phyloP scores from a whole-genome alignment of 2,113 vertebrate species.

The Gnathochromis pfefferi region DNA sequence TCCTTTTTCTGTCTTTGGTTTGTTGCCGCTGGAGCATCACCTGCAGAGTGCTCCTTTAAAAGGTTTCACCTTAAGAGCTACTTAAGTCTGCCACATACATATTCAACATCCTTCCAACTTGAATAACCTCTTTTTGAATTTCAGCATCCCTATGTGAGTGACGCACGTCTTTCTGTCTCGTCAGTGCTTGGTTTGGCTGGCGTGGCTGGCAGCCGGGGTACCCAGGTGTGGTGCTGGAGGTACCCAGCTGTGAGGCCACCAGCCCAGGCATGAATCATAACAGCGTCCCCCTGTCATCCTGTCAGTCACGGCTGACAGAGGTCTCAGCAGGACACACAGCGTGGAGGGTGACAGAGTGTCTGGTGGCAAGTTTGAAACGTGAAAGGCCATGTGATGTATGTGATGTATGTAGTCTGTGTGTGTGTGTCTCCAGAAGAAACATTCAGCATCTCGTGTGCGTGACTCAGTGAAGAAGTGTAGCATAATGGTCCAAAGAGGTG shows the following conservation, averaged over 20 bases:
- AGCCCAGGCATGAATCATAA: slow-evolving; percentile 58
- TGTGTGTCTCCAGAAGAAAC: neutral
- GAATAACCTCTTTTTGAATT: neutral
- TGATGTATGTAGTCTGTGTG: neutral
- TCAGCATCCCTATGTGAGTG: neutral
- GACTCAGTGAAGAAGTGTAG: slow-evolving; percentile 14
- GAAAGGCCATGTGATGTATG: neutral
- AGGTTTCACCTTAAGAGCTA: neutral
- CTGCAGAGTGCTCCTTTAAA: neutral
- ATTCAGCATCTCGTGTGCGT: neutral
- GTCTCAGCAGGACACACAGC: slow-evolving; percentile 43
- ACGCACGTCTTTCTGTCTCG: neutral
- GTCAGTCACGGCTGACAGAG: slow-evolving; percentile 69
- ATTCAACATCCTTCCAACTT: neutral
- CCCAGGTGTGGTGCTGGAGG: slow-evolving; percentile 64
- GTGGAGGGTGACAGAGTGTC: slow-evolving; percentile 25
- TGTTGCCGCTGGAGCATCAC: neutral
- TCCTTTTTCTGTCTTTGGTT: slow-evolving; percentile 13
- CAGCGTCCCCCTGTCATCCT: slow-evolving; percentile 58
- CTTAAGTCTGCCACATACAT: neutral
- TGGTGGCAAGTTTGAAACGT: slow-evolving; percentile 5
- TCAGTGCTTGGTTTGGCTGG: slow-evolving; percentile 3
- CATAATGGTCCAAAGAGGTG: slow-evolving; percentile 13
- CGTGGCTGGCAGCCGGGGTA: slow-evolving; percentile 41
- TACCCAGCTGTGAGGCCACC: slow-evolving; percentile 69